Evolutionary conservation across 2,888 invertebrate species (phyloP).

Genomic region (Folsomia candida): DNA sequence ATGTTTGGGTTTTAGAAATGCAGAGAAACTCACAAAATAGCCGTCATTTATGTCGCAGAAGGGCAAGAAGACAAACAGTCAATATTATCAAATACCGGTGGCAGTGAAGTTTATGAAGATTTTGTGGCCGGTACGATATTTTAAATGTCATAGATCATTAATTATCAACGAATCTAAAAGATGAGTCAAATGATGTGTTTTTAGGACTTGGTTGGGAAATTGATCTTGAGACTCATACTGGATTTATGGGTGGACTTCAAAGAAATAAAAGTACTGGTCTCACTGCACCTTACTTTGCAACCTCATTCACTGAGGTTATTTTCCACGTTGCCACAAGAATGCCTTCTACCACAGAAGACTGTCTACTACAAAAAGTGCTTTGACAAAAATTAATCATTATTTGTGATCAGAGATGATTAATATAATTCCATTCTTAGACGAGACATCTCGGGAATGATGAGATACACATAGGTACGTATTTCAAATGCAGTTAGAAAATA

Average conservation of each 20-base stretch:
- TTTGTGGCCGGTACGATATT: constrained; percentile 60
- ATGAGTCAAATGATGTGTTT: no score
- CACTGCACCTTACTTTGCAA: constrained; percentile 92
- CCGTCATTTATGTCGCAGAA: constrained; percentile 95
- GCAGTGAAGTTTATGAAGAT: constrained; percentile 89
- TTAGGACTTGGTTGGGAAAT: constrained; percentile 72
- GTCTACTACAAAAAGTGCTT: constrained; percentile 71
- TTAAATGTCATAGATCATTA: no score
- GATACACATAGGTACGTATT: constrained; percentile 70
- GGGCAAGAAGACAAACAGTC: constrained; percentile 96
- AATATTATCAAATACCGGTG: constrained; percentile 84
- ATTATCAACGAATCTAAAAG: no score
- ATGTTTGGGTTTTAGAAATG: constrained; percentile 61
- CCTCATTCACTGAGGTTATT: constrained; percentile 87
- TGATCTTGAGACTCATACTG: constrained; percentile 89
- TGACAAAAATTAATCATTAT: no score
- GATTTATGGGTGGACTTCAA: constrained; percentile 89
- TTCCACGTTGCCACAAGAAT: constrained; percentile 98
- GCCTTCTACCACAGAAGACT: constrained; percentile 85
- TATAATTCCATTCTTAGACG: constrained; percentile 61
- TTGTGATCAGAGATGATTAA: no score
- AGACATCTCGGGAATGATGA: constrained; percentile 97
- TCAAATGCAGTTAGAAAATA: no score
- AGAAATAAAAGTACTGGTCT: constrained; percentile 86
- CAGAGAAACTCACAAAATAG: constrained; percentile 91